Evolutionary conservation across 2,888 invertebrate species (phyloP).

Genomic region (Neoitamus cyanurus): DNA sequence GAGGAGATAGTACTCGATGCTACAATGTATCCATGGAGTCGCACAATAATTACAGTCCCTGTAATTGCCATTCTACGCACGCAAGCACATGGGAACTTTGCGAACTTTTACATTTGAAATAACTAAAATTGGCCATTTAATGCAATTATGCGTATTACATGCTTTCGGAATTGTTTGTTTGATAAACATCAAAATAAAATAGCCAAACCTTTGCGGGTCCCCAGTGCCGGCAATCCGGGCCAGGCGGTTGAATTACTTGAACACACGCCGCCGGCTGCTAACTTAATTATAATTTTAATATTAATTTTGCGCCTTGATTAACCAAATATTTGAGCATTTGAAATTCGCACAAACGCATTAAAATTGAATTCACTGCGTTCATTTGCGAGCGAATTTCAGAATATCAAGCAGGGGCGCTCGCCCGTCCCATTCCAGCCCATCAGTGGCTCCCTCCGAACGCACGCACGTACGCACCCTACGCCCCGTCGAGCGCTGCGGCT

Average conservation of each 20-base stretch:
- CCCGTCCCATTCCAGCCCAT: background rate
- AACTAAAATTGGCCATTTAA: background rate
- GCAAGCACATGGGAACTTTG: background rate
- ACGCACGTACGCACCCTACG: background rate
- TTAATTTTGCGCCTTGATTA: slow-evolving; percentile 35
- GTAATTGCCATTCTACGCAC: background rate
- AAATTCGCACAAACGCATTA: slow-evolving; percentile 34
- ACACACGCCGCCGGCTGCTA: background rate
- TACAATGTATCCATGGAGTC: background rate
- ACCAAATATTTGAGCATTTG: slow-evolving; percentile 31
- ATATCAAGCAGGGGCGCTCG: background rate
- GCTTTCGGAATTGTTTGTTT: background rate
- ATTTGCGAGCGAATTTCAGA: background rate
- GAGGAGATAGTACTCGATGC: background rate
- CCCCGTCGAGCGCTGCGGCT: background rate
- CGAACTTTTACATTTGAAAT: background rate
- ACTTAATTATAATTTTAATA: slow-evolving; percentile 32
- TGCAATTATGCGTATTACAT: slow-evolving; percentile 1
- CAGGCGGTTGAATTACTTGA: background rate
- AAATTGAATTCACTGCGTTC: slow-evolving; percentile 9
- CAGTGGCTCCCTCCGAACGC: background rate
- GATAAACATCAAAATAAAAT: background rate
- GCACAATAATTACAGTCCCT: background rate
- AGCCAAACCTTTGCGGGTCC: background rate
- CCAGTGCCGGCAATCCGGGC: background rate